A percentile compares a stretch with the other conserved stretches of the same genome.
phyloP scores from a whole-genome alignment of 2,113 vertebrate genomes.

The Nothobranchius furzeri region DNA sequence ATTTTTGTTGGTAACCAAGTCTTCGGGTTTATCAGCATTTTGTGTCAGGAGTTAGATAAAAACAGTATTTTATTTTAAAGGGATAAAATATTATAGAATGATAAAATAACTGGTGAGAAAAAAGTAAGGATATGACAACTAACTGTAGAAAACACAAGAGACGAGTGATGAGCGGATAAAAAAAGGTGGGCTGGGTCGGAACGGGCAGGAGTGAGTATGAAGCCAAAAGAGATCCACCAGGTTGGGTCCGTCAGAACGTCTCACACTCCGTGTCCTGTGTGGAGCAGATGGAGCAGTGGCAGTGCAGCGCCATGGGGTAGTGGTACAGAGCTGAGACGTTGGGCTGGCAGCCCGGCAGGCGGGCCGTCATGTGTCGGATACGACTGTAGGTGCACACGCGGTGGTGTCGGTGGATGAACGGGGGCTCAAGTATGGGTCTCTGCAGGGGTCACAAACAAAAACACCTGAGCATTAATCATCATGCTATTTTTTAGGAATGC shows the following conservation, averaged over 20 bases:
- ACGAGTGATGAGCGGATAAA: too few relatives aligned
- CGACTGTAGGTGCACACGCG: constrained; percentile 76
- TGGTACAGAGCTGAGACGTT: constrained; percentile 74
- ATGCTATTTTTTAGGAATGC: too few relatives aligned
- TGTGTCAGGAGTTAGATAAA: too few relatives aligned
- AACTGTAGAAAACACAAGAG: too few relatives aligned
- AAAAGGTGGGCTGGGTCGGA: too few relatives aligned
- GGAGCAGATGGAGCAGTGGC: constrained; percentile 76
- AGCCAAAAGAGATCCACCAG: not conserved
- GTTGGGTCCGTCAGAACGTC: constrained; percentile 64
- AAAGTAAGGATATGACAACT: too few relatives aligned
- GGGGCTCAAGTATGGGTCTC: constrained; percentile 73
- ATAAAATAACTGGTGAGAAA: too few relatives aligned
- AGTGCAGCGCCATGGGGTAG: constrained; percentile 77
- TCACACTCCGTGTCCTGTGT: constrained; percentile 78
- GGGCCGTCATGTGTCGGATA: constrained; percentile 62
- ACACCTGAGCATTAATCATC: not conserved
- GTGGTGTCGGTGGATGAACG: constrained; percentile 76
- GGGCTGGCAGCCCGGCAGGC: constrained; percentile 74
- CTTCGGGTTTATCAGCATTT: too few relatives aligned
- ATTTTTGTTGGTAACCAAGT: too few relatives aligned
- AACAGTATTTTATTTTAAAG: too few relatives aligned
- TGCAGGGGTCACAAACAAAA: constrained; percentile 27
- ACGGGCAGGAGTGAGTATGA: too few relatives aligned
- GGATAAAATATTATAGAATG: too few relatives aligned